A percentile compares a stretch with the other conserved stretches of the same genome.
Conservation (phyloP, 2,888 invertebrate genomes). For the Zaprionus bogoriensis region DNA sequence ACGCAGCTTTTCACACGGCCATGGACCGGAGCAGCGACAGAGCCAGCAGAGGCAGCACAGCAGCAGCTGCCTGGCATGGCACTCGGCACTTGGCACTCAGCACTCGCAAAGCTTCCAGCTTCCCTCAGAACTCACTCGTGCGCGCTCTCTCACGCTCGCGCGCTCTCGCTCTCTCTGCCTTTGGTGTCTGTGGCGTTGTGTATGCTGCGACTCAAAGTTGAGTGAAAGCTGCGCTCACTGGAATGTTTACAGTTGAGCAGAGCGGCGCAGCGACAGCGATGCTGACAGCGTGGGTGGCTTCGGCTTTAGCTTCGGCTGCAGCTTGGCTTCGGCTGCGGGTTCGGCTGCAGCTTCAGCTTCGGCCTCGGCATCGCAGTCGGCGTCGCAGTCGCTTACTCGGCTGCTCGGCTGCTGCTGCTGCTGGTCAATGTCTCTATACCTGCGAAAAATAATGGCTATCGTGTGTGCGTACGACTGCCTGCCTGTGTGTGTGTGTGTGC, state of each 20-base stretch:
- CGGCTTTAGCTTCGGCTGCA: constrained; percentile 1
- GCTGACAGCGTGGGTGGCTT: constrained; percentile 39
- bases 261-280: constrained; percentile 32
- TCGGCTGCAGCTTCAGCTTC: constrained; percentile 1
- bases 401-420: constrained; percentile 24
- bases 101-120: constrained; percentile 37
- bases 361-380: constrained; percentile 9
- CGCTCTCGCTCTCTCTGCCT: background rate
- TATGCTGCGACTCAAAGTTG: constrained; percentile 48
- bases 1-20: constrained; percentile 81
- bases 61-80: constrained; percentile 1
- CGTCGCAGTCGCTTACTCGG: constrained; percentile 21
- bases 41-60: constrained; percentile 22
- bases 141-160: background rate
- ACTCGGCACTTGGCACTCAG: background rate
- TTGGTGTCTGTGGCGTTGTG: constrained; percentile 38
- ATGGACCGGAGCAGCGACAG: constrained; percentile 77
- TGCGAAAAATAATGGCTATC: constrained; percentile 65
- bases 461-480: constrained; percentile 17
- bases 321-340: constrained; percentile 5
- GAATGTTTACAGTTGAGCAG: constrained; percentile 72
- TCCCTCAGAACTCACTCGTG: constrained; percentile 30
- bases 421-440: constrained; percentile 75
- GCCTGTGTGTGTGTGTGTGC: constrained; percentile 8
- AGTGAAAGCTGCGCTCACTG: constrained; percentile 65